Base-by-base conservation (phyloP, 2,797 vertebrate species). In the Chromobotia macracanthus region DNA sequence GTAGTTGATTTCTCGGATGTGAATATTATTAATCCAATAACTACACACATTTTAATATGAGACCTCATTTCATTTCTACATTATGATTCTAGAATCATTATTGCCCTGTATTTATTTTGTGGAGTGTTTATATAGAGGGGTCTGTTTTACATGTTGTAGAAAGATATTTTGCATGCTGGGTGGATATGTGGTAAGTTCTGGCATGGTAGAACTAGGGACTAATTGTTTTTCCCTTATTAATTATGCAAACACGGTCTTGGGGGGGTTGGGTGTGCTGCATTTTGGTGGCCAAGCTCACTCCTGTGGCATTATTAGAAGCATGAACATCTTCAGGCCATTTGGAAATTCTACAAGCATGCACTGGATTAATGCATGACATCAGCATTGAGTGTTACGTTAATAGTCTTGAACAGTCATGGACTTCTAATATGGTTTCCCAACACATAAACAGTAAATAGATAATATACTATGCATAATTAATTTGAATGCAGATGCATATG, bases 161-260 rank as follows among this genome's bases (percentile, higher is more conserved):
- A 38, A 72, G 74, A 58, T 75, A n/a, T 53, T 70, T 48, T 82
- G 85, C 85, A 87, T 87, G 85, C 72, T 84, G 72, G 63, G 74
- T 80, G 68, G 68, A 84, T 82, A 46, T 78, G 70, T 80, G 74
- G 56, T 80, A 76, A 72, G 51, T 72, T 84, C 69, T 80, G 82
- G 78, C 82, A 84, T 87, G 85, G 70, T 79, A 79, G 72, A 56
- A 35, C 18, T 76, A 71, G 28, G 51, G 48, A 63, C 46, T 74
- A 46, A 51, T 68, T 38, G 53, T 72, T 77, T 64, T 67, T 56
- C 25, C 70, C 44, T 66, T 61, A 72, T 72, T 61, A 65, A 61
- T 64, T 81, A 69, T 73, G 79, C 46, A 74, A 71, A 63, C 72
- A 23, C 44, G 58, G 73, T 50, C 65, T 66, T 16, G 63, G 55